These are phyloP conservation scores for Macrophya annulata DNA, from an alignment of 2,888 invertebrate species.

Conservation along the genomic window DNA sequence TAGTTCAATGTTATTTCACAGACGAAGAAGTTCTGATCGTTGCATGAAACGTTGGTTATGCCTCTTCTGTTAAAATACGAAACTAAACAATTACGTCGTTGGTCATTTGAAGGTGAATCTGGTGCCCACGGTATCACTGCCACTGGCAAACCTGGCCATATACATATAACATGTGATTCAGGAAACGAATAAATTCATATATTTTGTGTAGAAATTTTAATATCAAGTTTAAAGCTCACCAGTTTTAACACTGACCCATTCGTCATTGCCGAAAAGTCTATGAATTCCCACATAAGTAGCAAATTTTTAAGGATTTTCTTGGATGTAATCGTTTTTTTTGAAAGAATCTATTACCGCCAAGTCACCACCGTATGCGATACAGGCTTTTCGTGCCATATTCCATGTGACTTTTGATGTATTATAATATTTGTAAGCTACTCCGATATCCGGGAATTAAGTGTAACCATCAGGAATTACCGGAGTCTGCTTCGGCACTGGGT, in stretches of 20 bases:
- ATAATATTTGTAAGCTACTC: slow-evolving; percentile 13
- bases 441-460: neutral
- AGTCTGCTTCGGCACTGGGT: neutral
- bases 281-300: neutral
- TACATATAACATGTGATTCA: neutral
- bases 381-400: slow-evolving; percentile 14
- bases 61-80: no score
- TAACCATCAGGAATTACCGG: neutral
- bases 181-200: neutral
- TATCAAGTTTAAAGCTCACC: neutral
- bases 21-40: no score
- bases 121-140: neutral
- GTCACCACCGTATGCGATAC: neutral
- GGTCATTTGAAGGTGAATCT: no score
- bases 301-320: neutral
- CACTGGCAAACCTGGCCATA: neutral
- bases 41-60: no score
- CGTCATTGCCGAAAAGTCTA: neutral
- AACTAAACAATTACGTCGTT: no score
- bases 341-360: slow-evolving; percentile 28
- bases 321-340: neutral
- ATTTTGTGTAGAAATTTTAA: neutral
- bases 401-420: neutral
- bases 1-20: no score
- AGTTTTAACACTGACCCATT: slow-evolving; percentile 22